Evolutionary conservation across 2,113 vertebrate species (phyloP).

Genomic region (Megaceryle torquata): DNA sequence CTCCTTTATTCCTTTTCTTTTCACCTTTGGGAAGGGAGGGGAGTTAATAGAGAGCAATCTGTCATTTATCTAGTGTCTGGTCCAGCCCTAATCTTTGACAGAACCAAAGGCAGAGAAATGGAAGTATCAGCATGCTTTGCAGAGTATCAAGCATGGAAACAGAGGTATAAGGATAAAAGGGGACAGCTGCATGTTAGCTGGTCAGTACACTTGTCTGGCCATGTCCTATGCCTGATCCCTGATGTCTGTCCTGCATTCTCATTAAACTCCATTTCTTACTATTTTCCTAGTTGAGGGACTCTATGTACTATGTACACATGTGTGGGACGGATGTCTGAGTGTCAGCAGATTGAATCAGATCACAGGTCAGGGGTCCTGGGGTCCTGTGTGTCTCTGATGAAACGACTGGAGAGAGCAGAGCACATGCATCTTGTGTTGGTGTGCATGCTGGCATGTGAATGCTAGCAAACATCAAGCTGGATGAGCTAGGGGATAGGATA

Average conservation of each 20-base stretch:
- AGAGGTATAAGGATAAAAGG: background rate
- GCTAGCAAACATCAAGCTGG: background rate
- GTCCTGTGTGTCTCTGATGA: background rate
- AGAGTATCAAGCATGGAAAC: background rate
- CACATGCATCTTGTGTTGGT: fast-evolving
- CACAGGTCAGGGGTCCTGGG: background rate
- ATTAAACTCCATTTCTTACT: background rate
- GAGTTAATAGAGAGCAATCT: no score
- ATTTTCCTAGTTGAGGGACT: background rate
- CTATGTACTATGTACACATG: background rate
- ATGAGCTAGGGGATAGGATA: background rate
- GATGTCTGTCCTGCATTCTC: background rate
- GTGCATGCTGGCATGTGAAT: fast-evolving
- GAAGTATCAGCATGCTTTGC: background rate
- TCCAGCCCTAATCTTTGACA: no score
- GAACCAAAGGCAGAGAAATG: background rate
- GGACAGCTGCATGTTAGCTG: background rate
- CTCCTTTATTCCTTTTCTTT: no score
- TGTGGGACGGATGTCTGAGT: background rate
- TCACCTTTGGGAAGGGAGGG: no score
- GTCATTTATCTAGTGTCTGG: no score
- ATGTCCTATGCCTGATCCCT: no score
- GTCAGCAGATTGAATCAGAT: background rate
- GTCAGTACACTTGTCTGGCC: background rate
- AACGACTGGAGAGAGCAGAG: background rate